These are phyloP conservation scores for Discoglossus pictus DNA, from an alignment of 2,797 vertebrate species.

Conservation along the genomic window DNA sequence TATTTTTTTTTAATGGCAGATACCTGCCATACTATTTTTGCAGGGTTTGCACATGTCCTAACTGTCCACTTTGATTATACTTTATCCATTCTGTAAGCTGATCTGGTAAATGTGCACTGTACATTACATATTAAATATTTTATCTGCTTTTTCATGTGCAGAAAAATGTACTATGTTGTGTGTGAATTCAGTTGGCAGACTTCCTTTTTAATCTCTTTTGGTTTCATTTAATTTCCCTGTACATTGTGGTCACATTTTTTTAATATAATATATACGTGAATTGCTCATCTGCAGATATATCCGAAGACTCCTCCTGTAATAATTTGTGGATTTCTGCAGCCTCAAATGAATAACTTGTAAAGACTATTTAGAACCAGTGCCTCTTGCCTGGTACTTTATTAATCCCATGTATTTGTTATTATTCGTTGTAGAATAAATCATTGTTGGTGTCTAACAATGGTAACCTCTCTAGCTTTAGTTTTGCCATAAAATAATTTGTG, in stretches of 20 bases:
- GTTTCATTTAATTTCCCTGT: too few species aligned
- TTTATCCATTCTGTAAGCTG: constrained; percentile 74
- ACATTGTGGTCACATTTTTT: not conserved
- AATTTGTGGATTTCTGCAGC: not conserved
- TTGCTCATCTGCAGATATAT: not conserved
- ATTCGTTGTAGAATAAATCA: constrained; percentile 48
- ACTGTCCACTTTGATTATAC: constrained; percentile 79
- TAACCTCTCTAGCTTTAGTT: constrained; percentile 10
- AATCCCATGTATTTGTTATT: constrained; percentile 22
- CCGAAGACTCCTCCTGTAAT: not conserved
- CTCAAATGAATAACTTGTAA: not conserved
- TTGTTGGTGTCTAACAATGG: constrained; percentile 16
- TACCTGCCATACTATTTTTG: constrained; percentile 78
- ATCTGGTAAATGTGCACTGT: constrained; percentile 77
- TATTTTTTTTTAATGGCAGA: constrained; percentile 69
- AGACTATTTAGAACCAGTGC: not conserved
- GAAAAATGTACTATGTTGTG: constrained; percentile 73
- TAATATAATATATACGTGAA: constrained; percentile 4
- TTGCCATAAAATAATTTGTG: too few species aligned
- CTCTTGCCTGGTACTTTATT: constrained; percentile 9
- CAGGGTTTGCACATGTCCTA: constrained; percentile 74
- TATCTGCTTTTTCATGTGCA: constrained; percentile 81
- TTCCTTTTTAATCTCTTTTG: constrained; percentile 9
- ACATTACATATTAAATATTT: constrained; percentile 81
- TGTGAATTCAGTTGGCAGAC: constrained; percentile 42